These are phyloP conservation scores for Ooceraea biroi DNA, from an alignment of 1,140 invertebrate species.

Conservation along the genomic window DNA sequence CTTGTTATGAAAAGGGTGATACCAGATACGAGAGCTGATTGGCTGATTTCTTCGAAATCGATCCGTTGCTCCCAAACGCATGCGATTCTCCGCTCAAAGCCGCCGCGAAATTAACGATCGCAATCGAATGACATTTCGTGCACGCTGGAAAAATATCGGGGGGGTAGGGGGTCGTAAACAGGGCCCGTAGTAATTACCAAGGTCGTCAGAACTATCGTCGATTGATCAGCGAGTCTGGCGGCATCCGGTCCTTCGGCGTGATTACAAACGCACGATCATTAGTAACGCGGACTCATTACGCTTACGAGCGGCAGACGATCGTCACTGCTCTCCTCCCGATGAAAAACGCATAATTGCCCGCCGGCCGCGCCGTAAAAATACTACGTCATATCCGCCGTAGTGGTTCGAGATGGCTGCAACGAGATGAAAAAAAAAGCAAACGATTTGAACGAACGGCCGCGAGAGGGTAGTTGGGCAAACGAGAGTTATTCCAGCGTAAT, in stretches of 20 bases:
- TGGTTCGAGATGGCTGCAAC: not conserved
- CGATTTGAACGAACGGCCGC: not conserved
- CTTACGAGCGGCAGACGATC: conserved; percentile 57
- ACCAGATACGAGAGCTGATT: conserved; percentile 1
- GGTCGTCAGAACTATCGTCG: conserved; percentile 26
- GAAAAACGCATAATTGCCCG: conserved; percentile 38
- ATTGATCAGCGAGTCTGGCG: conserved; percentile 41
- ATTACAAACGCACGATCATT: conserved; percentile 55
- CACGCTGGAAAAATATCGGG: conserved; percentile 21
- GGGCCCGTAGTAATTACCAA: conserved; percentile 40
- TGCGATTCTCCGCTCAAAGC: conserved; percentile 21
- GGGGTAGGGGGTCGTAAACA: not conserved
- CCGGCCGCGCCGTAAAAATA: conserved; percentile 24
- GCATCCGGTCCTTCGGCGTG: conserved; percentile 50
- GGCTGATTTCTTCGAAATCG: conserved; percentile 25
- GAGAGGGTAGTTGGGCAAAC: not conserved
- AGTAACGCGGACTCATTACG: conserved; percentile 66
- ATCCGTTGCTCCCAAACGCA: not conserved
- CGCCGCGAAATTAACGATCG: conserved; percentile 57
- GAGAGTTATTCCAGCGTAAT: conserved; percentile 4
- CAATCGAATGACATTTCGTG: conserved; percentile 60
- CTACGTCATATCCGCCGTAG: conserved; percentile 23
- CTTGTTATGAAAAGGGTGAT: not conserved
- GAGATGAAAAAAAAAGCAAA: conserved; percentile 5
- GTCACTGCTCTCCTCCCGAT: conserved; percentile 28